Evolutionary conservation across 92 coral and sea anemone species (phyloP).

Genomic region (Phymanthus crucifer): DNA sequence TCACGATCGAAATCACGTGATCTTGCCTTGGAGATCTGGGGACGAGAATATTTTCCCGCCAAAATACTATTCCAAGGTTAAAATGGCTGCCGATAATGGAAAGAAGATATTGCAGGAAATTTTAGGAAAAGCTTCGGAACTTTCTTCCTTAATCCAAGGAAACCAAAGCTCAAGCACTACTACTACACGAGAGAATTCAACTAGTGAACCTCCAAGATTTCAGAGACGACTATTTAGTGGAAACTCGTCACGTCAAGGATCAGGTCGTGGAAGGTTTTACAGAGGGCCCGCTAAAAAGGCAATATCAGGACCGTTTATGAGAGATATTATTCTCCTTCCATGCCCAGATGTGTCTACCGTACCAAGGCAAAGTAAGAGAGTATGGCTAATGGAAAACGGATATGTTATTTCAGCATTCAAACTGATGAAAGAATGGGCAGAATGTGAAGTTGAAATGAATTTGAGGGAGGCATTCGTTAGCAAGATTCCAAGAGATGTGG

Average conservation of each 20-base stretch:
- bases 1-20: no score
- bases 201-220: constrained; percentile 38
- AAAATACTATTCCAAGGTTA: no score
- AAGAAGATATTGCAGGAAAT: no score
- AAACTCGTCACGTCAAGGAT: background rate
- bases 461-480: constrained; percentile 27
- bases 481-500: constrained; percentile 31
- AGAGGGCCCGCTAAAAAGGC: no score
- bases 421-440: constrained; percentile 57
- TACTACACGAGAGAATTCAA: no score
- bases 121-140: no score
- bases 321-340: constrained; percentile 54
- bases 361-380: constrained; percentile 53
- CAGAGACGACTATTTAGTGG: background rate
- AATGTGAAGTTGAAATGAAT: constrained; percentile 40
- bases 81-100: no score
- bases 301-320: constrained; percentile 53
- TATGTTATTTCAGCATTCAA: constrained; percentile 46
- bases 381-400: constrained; percentile 55
- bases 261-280: no score
- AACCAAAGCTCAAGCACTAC: no score
- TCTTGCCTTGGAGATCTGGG: no score
- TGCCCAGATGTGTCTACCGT: constrained; percentile 45
- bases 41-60: no score
- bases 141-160: no score